Conservation (phyloP, 2,888 invertebrate species). For the Linyphia triangularis region DNA sequence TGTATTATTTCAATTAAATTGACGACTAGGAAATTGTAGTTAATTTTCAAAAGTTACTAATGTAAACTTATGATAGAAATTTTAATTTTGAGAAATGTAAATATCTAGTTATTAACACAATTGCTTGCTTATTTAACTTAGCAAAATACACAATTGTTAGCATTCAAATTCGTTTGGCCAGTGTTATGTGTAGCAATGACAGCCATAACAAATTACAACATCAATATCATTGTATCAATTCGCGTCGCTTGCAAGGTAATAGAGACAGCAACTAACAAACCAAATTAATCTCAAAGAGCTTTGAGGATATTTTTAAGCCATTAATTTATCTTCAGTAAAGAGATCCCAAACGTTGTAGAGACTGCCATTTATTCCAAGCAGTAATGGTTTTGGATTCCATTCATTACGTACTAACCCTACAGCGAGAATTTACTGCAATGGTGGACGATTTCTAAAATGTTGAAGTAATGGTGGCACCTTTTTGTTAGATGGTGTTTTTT, state of each 20-base stretch:
- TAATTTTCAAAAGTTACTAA: too few relatives aligned
- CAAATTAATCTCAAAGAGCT: conserved; percentile 48
- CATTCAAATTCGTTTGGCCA: too few relatives aligned
- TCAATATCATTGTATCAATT: conserved; percentile 36
- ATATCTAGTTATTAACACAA: too few relatives aligned
- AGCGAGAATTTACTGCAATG: conserved; percentile 5
- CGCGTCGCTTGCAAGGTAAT: conserved; percentile 6
- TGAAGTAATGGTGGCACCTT: conserved; percentile 16
- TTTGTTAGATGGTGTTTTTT: conserved; percentile 14
- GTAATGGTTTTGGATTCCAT: conserved; percentile 45
- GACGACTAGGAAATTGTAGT: too few relatives aligned
- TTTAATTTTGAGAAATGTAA: too few relatives aligned
- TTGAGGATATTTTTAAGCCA: conserved; percentile 59
- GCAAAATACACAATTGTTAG: too few relatives aligned
- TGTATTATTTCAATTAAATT: too few relatives aligned
- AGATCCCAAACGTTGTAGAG: conserved; percentile 29
- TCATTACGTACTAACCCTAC: conserved; percentile 4
- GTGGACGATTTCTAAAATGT: conserved; percentile 15
- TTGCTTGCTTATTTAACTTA: too few relatives aligned
- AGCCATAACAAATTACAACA: background rate
- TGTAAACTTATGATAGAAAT: too few relatives aligned
- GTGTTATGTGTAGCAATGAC: background rate
- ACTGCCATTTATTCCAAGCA: conserved; percentile 33
- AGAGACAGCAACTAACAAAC: conserved; percentile 12
- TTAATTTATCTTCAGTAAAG: conserved; percentile 61